These are phyloP conservation scores for Clupea harengus DNA, from an alignment of 2,113 vertebrate genomes.

Conservation along the genomic window DNA sequence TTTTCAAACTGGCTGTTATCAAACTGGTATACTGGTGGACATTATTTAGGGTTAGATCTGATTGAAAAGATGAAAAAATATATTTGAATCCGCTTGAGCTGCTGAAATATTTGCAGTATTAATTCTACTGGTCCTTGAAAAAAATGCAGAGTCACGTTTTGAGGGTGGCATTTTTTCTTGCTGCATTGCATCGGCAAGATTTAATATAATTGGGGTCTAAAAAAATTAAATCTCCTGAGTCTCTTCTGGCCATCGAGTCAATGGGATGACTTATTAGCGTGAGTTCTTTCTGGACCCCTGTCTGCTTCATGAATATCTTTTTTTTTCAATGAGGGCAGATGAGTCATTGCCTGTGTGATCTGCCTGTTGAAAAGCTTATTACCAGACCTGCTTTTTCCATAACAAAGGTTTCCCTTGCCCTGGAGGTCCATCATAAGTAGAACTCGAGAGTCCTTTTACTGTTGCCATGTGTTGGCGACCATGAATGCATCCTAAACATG, in stretches of 20 bases:
- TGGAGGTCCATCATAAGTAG: neutral
- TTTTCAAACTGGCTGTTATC: no score
- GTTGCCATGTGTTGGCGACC: neutral
- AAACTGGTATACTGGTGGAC: no score
- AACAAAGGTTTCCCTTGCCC: slow-evolving; percentile 8
- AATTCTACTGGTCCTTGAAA: no score
- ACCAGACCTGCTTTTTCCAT: neutral
- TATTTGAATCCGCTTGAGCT: no score
- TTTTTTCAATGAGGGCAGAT: neutral
- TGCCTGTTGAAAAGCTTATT: neutral
- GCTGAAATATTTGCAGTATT: no score
- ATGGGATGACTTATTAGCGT: neutral
- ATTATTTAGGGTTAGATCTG: no score
- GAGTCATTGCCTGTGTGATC: slow-evolving; percentile 14
- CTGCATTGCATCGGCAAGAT: no score
- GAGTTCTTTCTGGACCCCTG: neutral
- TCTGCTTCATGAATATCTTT: neutral
- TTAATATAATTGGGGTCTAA: neutral
- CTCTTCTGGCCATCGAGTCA: neutral
- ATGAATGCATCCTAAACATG: neutral
- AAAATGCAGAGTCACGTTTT: no score
- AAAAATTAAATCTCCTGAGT: neutral
- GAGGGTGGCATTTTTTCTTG: no score
- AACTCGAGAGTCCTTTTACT: neutral
- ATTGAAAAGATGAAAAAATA: no score